phyloP scores from a whole-genome alignment of 2,113 vertebrate genomes.

The Narcine bancroftii region DNA sequence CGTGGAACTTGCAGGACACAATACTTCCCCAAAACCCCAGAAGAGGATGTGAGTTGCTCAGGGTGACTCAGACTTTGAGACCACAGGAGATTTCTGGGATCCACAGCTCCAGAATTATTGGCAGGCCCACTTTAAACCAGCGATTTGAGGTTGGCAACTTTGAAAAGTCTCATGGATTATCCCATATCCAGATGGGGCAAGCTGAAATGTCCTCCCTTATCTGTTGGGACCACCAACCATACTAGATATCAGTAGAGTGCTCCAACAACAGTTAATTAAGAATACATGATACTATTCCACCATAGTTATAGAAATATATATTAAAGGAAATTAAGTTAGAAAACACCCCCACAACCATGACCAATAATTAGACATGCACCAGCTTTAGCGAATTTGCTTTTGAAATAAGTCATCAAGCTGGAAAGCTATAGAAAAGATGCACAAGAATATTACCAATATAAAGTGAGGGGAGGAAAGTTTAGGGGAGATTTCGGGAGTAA shows the following conservation, averaged over 20 bases:
- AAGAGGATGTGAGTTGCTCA: neutral
- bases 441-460: too few relatives aligned
- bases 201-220: neutral
- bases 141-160: neutral
- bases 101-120: neutral
- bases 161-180: neutral
- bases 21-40: too few relatives aligned
- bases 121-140: neutral
- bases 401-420: too few relatives aligned
- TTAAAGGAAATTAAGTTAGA: neutral
- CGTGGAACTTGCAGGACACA: too few relatives aligned
- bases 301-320: neutral
- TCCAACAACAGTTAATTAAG: neutral
- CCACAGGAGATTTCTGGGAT: too few relatives aligned
- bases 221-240: neutral
- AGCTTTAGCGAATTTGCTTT: too few relatives aligned
- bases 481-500: too few relatives aligned
- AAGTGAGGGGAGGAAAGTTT: too few relatives aligned
- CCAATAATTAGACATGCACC: neutral
- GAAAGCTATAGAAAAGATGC: too few relatives aligned
- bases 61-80: neutral
- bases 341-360: neutral
- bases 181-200: neutral
- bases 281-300: neutral
- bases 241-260: neutral